Percentiles rank a stretch among this genome's conserved stretches.
Evolutionary conservation across 2,113 vertebrate species (phyloP).

Genomic region (Pimephales promelas): DNA sequence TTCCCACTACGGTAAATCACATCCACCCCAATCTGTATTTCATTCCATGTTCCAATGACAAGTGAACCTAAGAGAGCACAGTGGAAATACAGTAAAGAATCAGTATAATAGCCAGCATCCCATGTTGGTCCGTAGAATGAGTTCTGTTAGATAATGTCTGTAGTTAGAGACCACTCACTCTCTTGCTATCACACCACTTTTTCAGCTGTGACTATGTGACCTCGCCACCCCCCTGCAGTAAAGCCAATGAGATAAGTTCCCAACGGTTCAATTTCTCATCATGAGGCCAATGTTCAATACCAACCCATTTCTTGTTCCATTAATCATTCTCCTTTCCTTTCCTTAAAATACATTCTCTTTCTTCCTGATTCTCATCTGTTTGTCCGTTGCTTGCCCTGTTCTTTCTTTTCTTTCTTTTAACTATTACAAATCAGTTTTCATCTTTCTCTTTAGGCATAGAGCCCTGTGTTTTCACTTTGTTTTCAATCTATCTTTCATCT

Average conservation of each 20-base stretch:
- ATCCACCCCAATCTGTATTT: conserved; percentile 11
- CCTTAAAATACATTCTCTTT: background rate
- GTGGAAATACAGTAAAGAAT: background rate
- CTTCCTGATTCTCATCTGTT: conserved; percentile 6
- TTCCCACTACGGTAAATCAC: conserved; percentile 12
- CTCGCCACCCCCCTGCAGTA: background rate
- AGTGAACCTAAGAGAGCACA: background rate
- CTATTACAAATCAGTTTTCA: conserved; percentile 26
- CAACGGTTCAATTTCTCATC: conserved; percentile 31
- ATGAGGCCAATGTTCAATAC: background rate
- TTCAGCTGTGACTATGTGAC: background rate
- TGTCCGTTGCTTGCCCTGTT: conserved; percentile 3
- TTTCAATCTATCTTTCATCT: conserved; percentile 36
- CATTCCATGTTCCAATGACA: background rate
- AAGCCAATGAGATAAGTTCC: conserved; percentile 7
- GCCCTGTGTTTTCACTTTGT: background rate
- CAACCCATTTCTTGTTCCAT: background rate
- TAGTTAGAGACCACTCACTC: conserved; percentile 14
- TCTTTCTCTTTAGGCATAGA: background rate
- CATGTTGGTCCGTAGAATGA: background rate
- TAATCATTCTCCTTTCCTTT: conserved; percentile 1
- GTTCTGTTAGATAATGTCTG: conserved; percentile 17
- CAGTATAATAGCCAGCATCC: background rate
- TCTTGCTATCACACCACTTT: conserved; percentile 2
- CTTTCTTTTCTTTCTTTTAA: conserved; percentile 15